These are phyloP conservation scores for Nipponia nippon DNA, from an alignment of 2,113 vertebrate species.

Conservation along the genomic window DNA sequence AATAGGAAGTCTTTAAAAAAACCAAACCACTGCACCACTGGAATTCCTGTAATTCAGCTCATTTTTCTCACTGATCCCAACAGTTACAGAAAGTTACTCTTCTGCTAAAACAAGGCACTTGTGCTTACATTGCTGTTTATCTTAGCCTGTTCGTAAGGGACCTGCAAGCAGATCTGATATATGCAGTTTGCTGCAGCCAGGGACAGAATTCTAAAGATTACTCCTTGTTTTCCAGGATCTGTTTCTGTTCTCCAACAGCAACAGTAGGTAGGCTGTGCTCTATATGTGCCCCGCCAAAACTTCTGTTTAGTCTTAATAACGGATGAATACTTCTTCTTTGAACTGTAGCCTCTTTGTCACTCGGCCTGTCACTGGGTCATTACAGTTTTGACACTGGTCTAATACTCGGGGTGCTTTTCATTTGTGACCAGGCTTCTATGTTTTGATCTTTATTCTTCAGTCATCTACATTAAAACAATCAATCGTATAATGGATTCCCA, in stretches of 20 bases:
- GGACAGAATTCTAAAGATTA: background rate
- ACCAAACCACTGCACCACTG: fast-evolving
- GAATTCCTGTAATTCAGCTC: background rate
- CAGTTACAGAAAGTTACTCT: background rate
- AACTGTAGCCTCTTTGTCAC: background rate
- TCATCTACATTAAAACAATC: background rate
- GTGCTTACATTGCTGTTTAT: background rate
- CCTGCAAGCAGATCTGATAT: no score
- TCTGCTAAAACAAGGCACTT: background rate
- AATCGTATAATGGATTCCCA: background rate
- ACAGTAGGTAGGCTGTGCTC: background rate
- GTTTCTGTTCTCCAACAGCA: background rate
- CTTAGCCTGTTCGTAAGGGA: no score
- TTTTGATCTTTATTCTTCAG: background rate
- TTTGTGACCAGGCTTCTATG: background rate
- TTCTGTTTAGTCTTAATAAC: no score
- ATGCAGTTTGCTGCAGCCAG: background rate
- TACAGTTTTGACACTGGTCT: background rate
- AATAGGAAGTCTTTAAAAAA: background rate
- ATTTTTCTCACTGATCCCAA: background rate
- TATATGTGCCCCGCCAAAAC: background rate
- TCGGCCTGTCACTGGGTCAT: background rate
- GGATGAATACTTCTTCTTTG: background rate
- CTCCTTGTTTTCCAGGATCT: background rate
- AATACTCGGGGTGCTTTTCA: background rate